phyloP scores from a whole-genome alignment of 2,888 invertebrate species.

The Drosophila nr. perissopoda region DNA sequence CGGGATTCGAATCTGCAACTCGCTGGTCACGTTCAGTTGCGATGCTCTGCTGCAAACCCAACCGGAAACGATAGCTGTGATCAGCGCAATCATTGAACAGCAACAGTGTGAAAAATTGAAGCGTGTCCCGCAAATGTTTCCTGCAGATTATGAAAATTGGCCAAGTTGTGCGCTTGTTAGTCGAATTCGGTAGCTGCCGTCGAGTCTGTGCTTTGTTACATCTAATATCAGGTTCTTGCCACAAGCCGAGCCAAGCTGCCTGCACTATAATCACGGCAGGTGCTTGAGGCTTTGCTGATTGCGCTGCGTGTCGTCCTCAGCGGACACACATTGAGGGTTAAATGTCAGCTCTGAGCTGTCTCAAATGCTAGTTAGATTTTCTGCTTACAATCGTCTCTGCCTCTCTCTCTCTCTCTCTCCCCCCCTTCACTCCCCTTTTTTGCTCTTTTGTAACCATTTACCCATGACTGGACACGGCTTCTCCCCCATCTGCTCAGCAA shows the following conservation, averaged over 20 bases:
- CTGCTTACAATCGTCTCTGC: slow-evolving; percentile 19
- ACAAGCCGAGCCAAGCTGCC: neutral
- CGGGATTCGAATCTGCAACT: neutral
- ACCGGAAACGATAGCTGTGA: slow-evolving; percentile 61
- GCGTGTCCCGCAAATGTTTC: slow-evolving; percentile 9
- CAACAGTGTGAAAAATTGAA: slow-evolving; percentile 56
- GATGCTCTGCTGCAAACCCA: slow-evolving; percentile 43
- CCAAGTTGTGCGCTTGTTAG: slow-evolving; percentile 2
- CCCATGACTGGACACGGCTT: slow-evolving; percentile 20
- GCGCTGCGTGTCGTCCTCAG: slow-evolving; percentile 1
- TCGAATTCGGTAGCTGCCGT: slow-evolving; percentile 8
- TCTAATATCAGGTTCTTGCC: slow-evolving; percentile 7
- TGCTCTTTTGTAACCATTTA: slow-evolving; percentile 20
- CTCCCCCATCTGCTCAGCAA: neutral
- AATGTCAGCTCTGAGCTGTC: slow-evolving; percentile 47
- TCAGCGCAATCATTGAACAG: slow-evolving; percentile 33
- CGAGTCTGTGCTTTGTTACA: neutral
- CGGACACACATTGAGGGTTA: slow-evolving; percentile 21
- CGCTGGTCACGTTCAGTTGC: slow-evolving; percentile 61
- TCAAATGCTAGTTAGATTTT: slow-evolving; percentile 26
- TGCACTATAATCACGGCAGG: slow-evolving; percentile 2
- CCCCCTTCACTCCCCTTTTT: too few relatives aligned
- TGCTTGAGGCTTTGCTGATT: neutral
- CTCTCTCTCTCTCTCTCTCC: neutral
- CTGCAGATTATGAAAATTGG: slow-evolving; percentile 1